A percentile compares a stretch with the other conserved stretches of the same genome.
phyloP scores from a whole-genome alignment of 1,140 invertebrate species.

The Venustaconcha ellipsiformis region DNA sequence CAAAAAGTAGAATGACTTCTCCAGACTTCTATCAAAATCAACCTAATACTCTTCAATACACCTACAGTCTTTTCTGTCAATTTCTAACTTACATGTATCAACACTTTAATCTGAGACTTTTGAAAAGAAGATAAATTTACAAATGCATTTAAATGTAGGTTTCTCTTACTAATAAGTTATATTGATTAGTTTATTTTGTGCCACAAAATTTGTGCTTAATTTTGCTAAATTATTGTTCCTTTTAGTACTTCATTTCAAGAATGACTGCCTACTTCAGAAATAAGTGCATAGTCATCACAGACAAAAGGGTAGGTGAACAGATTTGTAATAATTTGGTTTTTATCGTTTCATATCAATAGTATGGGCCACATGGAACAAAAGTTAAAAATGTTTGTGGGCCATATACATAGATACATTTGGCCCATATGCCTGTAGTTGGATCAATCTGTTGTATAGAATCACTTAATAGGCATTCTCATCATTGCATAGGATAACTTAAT shows the following conservation, averaged over 20 bases:
- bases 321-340: no score
- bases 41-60: not conserved
- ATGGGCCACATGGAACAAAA: no score
- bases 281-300: conserved; percentile 56
- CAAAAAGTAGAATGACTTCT: no score
- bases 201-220: not conserved
- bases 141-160: not conserved
- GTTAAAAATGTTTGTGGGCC: no score
- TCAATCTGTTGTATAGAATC: no score
- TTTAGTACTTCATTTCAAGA: conserved; percentile 52
- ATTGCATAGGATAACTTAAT: no score
- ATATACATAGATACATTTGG: no score
- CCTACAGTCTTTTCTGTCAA: not conserved
- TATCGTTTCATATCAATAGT: no score
- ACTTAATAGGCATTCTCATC: no score
- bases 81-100: not conserved
- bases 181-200: not conserved
- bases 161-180: not conserved
- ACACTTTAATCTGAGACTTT: not conserved
- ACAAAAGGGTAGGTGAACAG: conserved; percentile 50
- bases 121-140: not conserved
- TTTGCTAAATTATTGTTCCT: conserved; percentile 17
- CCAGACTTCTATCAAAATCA: no score
- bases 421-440: no score
- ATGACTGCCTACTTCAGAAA: conserved; percentile 50